Conservation (phyloP, 30 jellyfish, hydroid and myxozoan genomes). For the Aurelia aurita region DNA sequence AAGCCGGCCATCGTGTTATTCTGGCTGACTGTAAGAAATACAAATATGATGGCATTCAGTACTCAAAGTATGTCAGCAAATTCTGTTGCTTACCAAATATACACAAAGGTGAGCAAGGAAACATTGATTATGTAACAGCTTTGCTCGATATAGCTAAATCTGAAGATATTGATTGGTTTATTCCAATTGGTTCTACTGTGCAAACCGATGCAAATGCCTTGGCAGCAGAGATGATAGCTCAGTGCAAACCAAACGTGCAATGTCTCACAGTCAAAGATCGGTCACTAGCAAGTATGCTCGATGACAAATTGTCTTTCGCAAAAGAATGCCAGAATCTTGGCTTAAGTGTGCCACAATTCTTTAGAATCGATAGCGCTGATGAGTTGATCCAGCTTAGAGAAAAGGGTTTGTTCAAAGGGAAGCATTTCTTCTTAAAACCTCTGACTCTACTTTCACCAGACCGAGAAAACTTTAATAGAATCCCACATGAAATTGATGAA, state of each 20-base stretch:
- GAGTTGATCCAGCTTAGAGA: not conserved
- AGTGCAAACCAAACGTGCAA: not conserved
- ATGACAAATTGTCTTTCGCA: constrained; percentile 6
- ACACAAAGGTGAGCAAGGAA: not conserved
- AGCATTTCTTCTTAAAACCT: constrained; percentile 29
- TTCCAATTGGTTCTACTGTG: constrained; percentile 14
- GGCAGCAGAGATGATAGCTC: not conserved
- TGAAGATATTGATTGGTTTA: constrained; percentile 32
- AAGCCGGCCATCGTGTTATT: constrained; percentile 22
- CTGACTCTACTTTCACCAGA: not conserved
- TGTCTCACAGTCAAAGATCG: constrained; percentile 1
- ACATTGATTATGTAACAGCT: not conserved
- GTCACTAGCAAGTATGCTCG: not conserved
- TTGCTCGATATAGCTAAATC: not conserved
- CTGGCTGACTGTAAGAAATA: constrained; percentile 6
- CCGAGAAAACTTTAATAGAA: not conserved
- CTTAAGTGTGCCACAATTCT: constrained; percentile 5
- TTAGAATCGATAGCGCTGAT: not conserved
- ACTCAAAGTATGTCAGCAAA: constrained; percentile 3
- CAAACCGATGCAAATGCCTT: not conserved
- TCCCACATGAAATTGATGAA: constrained; percentile 4
- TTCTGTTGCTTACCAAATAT: constrained; percentile 2
- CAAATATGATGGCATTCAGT: not conserved
- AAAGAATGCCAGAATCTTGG: constrained; percentile 11
- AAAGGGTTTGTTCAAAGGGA: constrained; percentile 7